Percentiles rank a stretch among this genome's conserved stretches.
Conservation (phyloP, 2,888 invertebrate genomes). For the Callyntrura sp. region DNA sequence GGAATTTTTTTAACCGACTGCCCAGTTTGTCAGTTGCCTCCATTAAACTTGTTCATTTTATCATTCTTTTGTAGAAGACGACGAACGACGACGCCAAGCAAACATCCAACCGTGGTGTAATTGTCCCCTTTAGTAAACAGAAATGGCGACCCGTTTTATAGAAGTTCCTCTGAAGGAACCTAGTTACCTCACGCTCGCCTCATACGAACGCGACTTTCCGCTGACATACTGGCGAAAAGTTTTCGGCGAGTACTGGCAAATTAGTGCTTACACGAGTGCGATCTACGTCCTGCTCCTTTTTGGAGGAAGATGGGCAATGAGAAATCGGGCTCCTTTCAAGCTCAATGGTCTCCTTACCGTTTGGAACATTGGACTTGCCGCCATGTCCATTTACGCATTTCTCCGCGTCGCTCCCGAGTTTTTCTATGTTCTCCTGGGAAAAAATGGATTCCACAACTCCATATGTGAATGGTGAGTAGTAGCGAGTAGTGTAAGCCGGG, state of each 20-base stretch:
- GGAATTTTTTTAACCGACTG: not conserved
- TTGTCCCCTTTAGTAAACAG: not conserved
- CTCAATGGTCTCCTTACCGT: conserved; percentile 80
- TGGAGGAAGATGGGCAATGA: conserved; percentile 78
- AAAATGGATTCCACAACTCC: conserved; percentile 81
- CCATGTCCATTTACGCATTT: conserved; percentile 81
- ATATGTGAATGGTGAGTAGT: conserved; percentile 81
- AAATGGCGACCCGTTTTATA: conserved; percentile 77
- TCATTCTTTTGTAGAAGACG: conserved; percentile 21
- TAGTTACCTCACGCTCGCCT: conserved; percentile 76
- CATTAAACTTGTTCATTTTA: conserved; percentile 21
- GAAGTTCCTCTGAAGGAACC: conserved; percentile 78
- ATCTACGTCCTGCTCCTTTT: conserved; percentile 80
- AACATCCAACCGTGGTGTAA: not conserved
- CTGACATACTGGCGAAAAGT: conserved; percentile 79
- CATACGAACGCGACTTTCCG: conserved; percentile 79
- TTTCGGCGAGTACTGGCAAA: conserved; percentile 78
- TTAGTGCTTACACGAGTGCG: conserved; percentile 76
- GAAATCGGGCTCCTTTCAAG: conserved; percentile 76
- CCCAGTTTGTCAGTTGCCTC: conserved; percentile 10
- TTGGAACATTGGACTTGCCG: conserved; percentile 80
- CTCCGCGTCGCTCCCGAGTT: conserved; percentile 81
- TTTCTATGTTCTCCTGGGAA: conserved; percentile 77
- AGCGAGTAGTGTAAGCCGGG: not conserved
- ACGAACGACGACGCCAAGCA: not conserved